Percentiles rank a stretch among this genome's conserved stretches.
Evolutionary conservation across 2,113 vertebrate species (phyloP).

Genomic region (Tupaia chinensis): DNA sequence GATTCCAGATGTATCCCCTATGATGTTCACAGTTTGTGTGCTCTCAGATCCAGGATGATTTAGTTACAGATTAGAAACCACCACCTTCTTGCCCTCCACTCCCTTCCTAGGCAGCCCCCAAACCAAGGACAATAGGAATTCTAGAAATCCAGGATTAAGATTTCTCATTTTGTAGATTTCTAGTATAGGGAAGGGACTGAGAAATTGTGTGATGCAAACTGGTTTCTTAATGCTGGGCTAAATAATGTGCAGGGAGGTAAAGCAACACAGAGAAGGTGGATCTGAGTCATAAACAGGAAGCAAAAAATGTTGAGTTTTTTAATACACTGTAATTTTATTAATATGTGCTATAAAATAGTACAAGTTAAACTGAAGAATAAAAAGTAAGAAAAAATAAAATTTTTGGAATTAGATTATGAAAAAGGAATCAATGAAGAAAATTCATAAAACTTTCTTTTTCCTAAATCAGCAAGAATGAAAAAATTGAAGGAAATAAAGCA

Average conservation of each 20-base stretch:
- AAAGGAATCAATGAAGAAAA: constrained; percentile 44
- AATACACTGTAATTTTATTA: constrained; percentile 18
- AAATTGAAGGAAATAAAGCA: neutral
- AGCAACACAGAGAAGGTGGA: neutral
- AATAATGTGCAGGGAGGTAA: neutral
- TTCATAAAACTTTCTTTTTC: neutral
- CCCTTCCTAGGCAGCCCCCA: neutral
- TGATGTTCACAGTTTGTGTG: constrained; percentile 69
- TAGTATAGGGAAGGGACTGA: neutral
- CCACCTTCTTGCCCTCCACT: neutral
- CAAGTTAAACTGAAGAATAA: neutral
- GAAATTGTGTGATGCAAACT: neutral
- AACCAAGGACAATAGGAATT: neutral
- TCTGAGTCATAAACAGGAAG: neutral
- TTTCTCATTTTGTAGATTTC: constrained; percentile 3
- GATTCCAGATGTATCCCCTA: constrained; percentile 18
- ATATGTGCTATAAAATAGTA: neutral
- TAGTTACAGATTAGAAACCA: constrained; percentile 46
- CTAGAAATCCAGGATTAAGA: constrained; percentile 23
- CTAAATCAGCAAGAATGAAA: constrained; percentile 23
- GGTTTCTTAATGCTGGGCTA: neutral
- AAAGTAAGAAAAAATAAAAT: neutral
- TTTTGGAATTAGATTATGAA: constrained; percentile 31
- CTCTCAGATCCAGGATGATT: constrained; percentile 49
- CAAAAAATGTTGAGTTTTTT: constrained; percentile 12